Evolutionary conservation across 2,888 invertebrate genomes (phyloP), one percentile per base, ranked within the genome.

Genomic region (Thalpophila matura): DNA sequence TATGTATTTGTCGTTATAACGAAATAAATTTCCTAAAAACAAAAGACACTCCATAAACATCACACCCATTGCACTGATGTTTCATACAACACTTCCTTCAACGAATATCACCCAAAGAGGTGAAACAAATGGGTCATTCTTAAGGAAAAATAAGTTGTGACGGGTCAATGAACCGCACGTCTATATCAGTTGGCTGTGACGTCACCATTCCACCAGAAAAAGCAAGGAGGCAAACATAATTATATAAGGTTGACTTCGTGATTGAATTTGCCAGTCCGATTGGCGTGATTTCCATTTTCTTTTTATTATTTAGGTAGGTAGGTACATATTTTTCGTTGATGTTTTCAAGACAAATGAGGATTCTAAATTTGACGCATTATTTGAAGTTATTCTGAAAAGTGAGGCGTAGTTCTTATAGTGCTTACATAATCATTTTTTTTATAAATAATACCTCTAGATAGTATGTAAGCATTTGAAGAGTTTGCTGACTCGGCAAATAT

Each of bases 211-310:
- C 69, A 27, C 61, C 65, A 69, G 72, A 73, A 74, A 74, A 74
- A 76, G 80, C 67, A 73, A 58, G 65, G 71, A 77, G 67, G 79
- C 80, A 81, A 84, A 83, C 72, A 77, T 85, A 82, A 86, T 86
- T 86, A 85, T 76, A 67, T 72, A 75, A 80, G 76, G 76, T 74
- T 78, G 81, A 77, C 74, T 82, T 75, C 62, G 68, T 80, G 82
- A 83, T 83, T 78, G 81, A 84, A 83, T 84, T 82, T 79, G 59
- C 75, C 75, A 74, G 68, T 74, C 57, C 78, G 56, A 83, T 79
- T 82, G 70, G 74, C 76, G 73, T 65, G 78, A 73, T 75, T 77
- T 72, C 55, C 67, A 77, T 72, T 75, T 73, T 67, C 51, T 61
- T 64, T 69, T 68, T 54, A 42, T 51, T 47, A 60, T 37, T 37